These are phyloP conservation scores for Zoanthus gigantus DNA, from an alignment of 92 coral and sea anemone genomes.

Conservation along the genomic window DNA sequence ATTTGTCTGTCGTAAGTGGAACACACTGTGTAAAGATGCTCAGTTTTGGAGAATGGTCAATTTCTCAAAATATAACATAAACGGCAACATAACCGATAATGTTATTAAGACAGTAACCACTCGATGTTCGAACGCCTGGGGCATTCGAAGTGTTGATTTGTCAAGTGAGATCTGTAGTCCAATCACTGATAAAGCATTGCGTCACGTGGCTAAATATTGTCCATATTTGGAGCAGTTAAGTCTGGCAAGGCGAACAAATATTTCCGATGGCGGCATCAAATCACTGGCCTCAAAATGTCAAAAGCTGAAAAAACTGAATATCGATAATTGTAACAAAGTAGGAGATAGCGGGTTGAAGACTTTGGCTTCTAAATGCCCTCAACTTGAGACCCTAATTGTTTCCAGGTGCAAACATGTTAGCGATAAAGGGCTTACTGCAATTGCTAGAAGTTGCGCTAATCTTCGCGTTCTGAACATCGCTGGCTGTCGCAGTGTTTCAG, in stretches of 20 bases:
- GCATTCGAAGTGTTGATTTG: constrained; percentile 84
- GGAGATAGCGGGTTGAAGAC: constrained; percentile 76
- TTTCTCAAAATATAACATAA: constrained; percentile 63
- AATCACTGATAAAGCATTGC: constrained; percentile 80
- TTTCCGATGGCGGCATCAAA: constrained; percentile 75
- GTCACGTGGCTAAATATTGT: constrained; percentile 80
- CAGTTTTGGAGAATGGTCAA: constrained; percentile 88
- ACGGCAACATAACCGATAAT: constrained; percentile 62
- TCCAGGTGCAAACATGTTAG: constrained; percentile 75
- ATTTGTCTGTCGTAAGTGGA: constrained; percentile 84
- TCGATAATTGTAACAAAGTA: constrained; percentile 73
- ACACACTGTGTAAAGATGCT: constrained; percentile 83
- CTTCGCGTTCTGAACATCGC: constrained; percentile 74
- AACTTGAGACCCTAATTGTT: constrained; percentile 65
- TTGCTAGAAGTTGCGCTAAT: constrained; percentile 70
- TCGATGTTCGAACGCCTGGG: constrained; percentile 65
- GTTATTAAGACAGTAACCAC: constrained; percentile 66
- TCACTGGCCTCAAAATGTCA: constrained; percentile 76
- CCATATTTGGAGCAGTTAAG: constrained; percentile 75
- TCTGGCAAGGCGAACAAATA: constrained; percentile 68
- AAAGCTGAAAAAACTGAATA: constrained; percentile 66
- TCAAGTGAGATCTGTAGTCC: constrained; percentile 86
- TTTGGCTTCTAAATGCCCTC: constrained; percentile 70
- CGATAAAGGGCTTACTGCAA: constrained; percentile 70
- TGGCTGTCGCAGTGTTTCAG: constrained; percentile 79